Conservation (phyloP, 2,888 invertebrate species). For the Cataglyphis altisquamis region DNA sequence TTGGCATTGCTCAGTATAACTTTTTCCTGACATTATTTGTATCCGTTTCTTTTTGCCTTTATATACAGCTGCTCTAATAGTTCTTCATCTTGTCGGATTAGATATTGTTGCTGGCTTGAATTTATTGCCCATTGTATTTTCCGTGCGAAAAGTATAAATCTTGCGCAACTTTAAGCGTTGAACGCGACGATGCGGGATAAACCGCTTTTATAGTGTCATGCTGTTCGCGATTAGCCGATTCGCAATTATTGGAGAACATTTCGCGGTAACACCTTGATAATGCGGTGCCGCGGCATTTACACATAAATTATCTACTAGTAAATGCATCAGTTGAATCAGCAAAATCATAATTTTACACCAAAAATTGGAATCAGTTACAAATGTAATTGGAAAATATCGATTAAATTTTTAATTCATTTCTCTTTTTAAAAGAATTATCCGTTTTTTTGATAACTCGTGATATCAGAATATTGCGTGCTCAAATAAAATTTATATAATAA, state of each 20-base stretch:
- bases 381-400: constrained; percentile 25
- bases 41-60: constrained; percentile 26
- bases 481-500: not conserved
- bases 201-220: constrained; percentile 52
- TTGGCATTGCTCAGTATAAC: constrained; percentile 63
- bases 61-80: constrained; percentile 45
- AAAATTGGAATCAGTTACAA: constrained; percentile 20
- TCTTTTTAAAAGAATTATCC: not conserved
- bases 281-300: constrained; percentile 40
- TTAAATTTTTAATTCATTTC: constrained; percentile 13
- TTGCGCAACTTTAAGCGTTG: constrained; percentile 40
- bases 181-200: constrained; percentile 49
- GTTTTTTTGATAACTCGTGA: not conserved
- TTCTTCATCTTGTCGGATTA: constrained; percentile 65
- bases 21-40: constrained; percentile 58
- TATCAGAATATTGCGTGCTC: not conserved
- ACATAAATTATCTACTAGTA: constrained; percentile 47
- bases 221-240: constrained; percentile 55
- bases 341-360: constrained; percentile 35
- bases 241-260: constrained; percentile 55
- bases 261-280: constrained; percentile 53
- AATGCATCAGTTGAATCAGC: constrained; percentile 41
- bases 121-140: constrained; percentile 54
- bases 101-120: constrained; percentile 51
- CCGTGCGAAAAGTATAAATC: constrained; percentile 54